Evolutionary conservation across 2,797 vertebrate species (phyloP).

Genomic region (Aulostomus chinensis): DNA sequence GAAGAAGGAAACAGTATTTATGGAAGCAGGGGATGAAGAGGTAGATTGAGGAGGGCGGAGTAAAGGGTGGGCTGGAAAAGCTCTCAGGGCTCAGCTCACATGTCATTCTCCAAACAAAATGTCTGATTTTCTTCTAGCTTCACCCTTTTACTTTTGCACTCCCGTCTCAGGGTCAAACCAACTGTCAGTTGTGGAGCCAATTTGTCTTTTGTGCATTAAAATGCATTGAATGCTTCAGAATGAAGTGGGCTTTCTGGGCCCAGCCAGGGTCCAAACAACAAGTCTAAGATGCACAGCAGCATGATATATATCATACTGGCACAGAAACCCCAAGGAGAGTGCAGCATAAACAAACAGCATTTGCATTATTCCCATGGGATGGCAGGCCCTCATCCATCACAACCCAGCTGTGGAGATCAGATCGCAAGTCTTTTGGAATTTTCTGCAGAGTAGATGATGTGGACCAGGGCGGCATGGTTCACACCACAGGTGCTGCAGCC

Average conservation of each 20-base stretch:
- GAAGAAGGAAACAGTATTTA: conserved; percentile 60
- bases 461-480: too few relatives aligned
- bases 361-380: conserved; percentile 71
- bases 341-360: conserved; percentile 79
- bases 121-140: conserved; percentile 62
- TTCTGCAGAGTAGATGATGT: too few relatives aligned
- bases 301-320: conserved; percentile 78
- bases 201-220: conserved; percentile 64
- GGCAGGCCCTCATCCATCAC: conserved; percentile 73
- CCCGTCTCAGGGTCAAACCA: conserved; percentile 51
- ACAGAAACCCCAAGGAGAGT: conserved; percentile 70
- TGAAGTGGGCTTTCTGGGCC: conserved; percentile 38
- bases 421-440: too few relatives aligned
- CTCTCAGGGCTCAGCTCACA: conserved; percentile 49
- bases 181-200: conserved; percentile 51
- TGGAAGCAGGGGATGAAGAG: conserved; percentile 40
- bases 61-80: conserved; percentile 55
- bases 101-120: conserved; percentile 67
- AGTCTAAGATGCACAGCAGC: conserved; percentile 50
- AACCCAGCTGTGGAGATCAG: conserved; percentile 26
- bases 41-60: conserved; percentile 19
- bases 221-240: conserved; percentile 58
- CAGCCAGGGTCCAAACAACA: conserved; percentile 43
- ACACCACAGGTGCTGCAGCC: conserved; percentile 31
- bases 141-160: conserved; percentile 40